Percentiles rank a stretch among this genome's conserved stretches.
Evolutionary conservation across 92 coral and sea anemone genomes (phyloP).

Genomic region (Pocillopora grandis): DNA sequence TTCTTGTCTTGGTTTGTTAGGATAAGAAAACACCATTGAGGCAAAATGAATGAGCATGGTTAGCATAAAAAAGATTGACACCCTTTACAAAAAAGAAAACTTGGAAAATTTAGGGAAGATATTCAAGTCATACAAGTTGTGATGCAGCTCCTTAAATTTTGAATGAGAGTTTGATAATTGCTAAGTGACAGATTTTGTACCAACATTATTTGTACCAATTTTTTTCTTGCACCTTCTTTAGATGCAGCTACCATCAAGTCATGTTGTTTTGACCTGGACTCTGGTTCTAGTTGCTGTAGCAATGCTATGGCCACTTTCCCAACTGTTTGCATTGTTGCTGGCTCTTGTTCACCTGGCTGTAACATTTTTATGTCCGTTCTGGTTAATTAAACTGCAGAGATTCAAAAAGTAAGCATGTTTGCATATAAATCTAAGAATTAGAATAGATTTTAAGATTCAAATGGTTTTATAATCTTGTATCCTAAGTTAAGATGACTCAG

Average conservation of each 20-base stretch:
- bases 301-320: constrained; percentile 75
- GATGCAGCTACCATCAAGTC: constrained; percentile 60
- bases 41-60: no score
- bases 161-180: no score
- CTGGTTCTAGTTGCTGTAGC: constrained; percentile 61
- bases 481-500: background rate
- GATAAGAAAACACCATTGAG: no score
- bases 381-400: constrained; percentile 86
- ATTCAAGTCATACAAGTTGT: no score
- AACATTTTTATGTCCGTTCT: constrained; percentile 83
- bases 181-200: no score
- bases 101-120: no score
- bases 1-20: no score
- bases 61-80: no score
- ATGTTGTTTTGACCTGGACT: constrained; percentile 69
- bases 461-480: background rate
- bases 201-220: no score
- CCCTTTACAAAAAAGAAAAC: no score
- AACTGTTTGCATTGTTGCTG: constrained; percentile 69
- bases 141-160: no score
- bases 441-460: background rate
- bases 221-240: constrained; percentile 15
- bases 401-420: constrained; percentile 76
- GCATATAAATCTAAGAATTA: background rate
- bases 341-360: constrained; percentile 77